Conservation (phyloP, 2,113 vertebrate species). For the Peromyscus californicus region DNA sequence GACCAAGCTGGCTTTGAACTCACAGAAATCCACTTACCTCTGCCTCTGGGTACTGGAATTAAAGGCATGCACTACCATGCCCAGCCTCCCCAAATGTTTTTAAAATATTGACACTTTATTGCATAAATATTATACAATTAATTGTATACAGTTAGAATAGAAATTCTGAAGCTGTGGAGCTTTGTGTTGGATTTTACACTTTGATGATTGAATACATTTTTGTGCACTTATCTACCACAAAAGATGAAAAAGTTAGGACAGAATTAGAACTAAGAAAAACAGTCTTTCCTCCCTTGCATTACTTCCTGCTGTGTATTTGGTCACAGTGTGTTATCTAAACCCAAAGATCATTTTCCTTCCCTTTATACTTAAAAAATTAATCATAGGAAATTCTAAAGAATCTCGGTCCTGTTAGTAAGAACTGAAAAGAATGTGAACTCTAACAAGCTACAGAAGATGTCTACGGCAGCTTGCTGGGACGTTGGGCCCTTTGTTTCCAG, state of each 20-base stretch:
- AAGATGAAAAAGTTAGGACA: neutral
- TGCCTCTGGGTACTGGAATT: neutral
- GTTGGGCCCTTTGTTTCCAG: neutral
- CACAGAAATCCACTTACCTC: neutral
- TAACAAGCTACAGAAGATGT: neutral
- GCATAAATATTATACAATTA: neutral
- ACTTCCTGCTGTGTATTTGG: neutral
- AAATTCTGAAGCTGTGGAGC: neutral
- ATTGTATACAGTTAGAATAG: neutral
- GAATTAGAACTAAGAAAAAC: neutral
- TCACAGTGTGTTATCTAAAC: neutral
- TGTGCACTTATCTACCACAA: neutral
- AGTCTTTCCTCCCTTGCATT: neutral
- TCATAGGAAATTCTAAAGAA: conserved; percentile 30
- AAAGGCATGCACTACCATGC: neutral
- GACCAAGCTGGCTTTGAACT: neutral
- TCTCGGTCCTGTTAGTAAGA: neutral
- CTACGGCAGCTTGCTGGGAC: neutral
- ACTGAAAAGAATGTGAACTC: neutral
- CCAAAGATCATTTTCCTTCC: conserved; percentile 17
- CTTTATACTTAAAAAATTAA: neutral
- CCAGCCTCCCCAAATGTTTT: neutral
- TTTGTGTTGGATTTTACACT: neutral
- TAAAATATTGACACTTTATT: neutral
- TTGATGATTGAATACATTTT: too few species aligned